Base-by-base conservation (phyloP, 2,113 vertebrate species). In the Galeopterus variegatus region DNA sequence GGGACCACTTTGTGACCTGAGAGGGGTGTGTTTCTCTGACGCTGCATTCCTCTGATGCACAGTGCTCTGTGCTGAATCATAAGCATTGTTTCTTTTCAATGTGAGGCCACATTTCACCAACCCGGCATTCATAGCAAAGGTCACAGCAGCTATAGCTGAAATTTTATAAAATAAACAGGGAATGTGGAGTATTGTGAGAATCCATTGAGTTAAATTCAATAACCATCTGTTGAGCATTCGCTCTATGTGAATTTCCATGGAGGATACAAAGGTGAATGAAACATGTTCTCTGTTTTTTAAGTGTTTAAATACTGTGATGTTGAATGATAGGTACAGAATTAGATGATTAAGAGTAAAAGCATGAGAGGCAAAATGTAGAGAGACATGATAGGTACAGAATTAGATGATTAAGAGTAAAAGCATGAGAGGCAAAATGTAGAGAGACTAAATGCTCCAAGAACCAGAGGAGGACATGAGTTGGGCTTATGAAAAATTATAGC, bases 141-240 rank as follows among this genome's bases (percentile, higher is more conserved):
- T 96, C 96, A 94, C 50, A 88, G 8, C 33, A 21, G 15, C 72
- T 86, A 70, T 70, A 94, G 77, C 33, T 77, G 62, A 88, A 92
- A 79, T 70, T 90, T 24, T 87, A 60, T 92, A 95, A 58, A 92
- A 45, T 88, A 48, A 52, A 52, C n/a, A 60, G 48, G 56, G 92
- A 93, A 93, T 96, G 94, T 72, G 17, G 56, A 72, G 7, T 87
- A 76, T 87, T 87, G 41, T n/a, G 56, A 90, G 64, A 93, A 89
- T 89, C 73, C 52, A 65, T 31, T 72, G 31, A 48, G 7, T 56
- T 50, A 52, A 62, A 85, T 48, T 91, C 58, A 93, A 10, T 41
- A 64, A 60, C 7, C 41, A 72, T 80, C 94, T 95, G 23, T 62
- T 92, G 87, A 96, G 36, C 10, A 69, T 95, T 90, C 91, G 69